Base-by-base conservation (phyloP, 92 coral and sea anemone species). In the Phenganax stokvisi region DNA sequence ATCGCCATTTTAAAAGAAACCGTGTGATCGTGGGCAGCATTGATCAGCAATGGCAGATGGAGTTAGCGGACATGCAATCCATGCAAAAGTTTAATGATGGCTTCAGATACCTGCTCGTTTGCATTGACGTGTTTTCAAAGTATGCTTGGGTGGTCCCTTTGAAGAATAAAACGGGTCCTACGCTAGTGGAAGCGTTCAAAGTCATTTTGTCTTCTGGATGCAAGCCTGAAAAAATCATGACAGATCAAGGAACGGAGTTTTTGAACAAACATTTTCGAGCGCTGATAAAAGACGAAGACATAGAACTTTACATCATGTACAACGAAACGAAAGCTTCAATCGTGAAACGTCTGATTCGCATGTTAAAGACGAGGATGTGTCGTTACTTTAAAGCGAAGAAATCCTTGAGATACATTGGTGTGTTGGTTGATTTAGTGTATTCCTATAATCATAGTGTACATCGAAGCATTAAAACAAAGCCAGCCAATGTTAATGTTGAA, bases 401-500 rank as follows among this genome's bases (percentile, higher is more conserved):
- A 37, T 0, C 47, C 47, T 1, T 37, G 47, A 37, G 47, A 5
- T 37, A 37, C 47, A 37, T 37, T 37, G 47, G 5, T 5, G 5
- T 37, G 47, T 37, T 5, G 47, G 3, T 5, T 37, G 47, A 37
- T 37, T 37, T 37, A 37, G 47, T 37, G 47, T 37, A 37, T 3
- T 70, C 87, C 6, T 85, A 85, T 60, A 79, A 85, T 61, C 51
- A 79, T 62, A 79, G 70, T 37, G 47, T 37, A 2, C 47, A 37
- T 37, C 47, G 47, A 1, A 37, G 47, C 47, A 37, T 37, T 37
- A 37, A 37, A 37, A 37, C 47, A 37, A 37, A 37, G 47, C 47
- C 47, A 1, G 47, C 2, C 47, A 5, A 37, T 37, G 47, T 37
- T 37, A 37, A 37, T 37, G 47, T 5, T 37, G 47, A 37, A 37